A percentile compares a stretch with the other conserved stretches of the same genome.
These are phyloP conservation scores for Meteorus colon DNA, from an alignment of 2,888 invertebrate genomes.

Conservation along the genomic window DNA sequence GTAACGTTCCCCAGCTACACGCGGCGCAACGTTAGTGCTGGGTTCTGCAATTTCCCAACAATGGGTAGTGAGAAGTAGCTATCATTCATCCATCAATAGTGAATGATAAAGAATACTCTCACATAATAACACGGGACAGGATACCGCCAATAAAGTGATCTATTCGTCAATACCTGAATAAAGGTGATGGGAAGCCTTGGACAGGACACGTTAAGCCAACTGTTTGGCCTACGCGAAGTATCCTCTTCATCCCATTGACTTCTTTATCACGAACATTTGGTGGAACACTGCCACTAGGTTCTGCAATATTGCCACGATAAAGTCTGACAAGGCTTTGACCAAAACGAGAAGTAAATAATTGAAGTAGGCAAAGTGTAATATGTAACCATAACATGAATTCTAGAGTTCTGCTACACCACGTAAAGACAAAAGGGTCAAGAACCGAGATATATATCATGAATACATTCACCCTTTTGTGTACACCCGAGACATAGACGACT, in stretches of 20 bases:
- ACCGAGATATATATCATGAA: constrained; percentile 3
- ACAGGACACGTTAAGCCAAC: constrained; percentile 76
- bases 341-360: not conserved
- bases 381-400: not conserved
- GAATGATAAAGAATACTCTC: constrained; percentile 55
- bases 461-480: not conserved
- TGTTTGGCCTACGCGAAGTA: constrained; percentile 57
- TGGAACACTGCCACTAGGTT: constrained; percentile 72
- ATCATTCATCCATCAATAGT: constrained; percentile 8
- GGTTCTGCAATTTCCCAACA: constrained; percentile 73
- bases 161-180: constrained; percentile 72
- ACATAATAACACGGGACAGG: constrained; percentile 76
- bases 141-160: constrained; percentile 70
- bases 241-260: constrained; percentile 63
- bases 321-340: not conserved
- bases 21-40: constrained; percentile 79
- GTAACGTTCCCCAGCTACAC: constrained; percentile 78
- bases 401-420: not conserved
- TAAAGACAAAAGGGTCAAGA: not conserved
- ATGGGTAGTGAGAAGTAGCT: not conserved
- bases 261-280: constrained; percentile 73
- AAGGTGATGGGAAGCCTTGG: constrained; percentile 75
- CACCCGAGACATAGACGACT: not conserved
- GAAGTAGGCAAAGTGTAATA: not conserved
- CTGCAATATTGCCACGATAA: constrained; percentile 60